These are phyloP conservation scores for Perodicticus potto DNA, from an alignment of 2,797 vertebrate species.

Conservation along the genomic window DNA sequence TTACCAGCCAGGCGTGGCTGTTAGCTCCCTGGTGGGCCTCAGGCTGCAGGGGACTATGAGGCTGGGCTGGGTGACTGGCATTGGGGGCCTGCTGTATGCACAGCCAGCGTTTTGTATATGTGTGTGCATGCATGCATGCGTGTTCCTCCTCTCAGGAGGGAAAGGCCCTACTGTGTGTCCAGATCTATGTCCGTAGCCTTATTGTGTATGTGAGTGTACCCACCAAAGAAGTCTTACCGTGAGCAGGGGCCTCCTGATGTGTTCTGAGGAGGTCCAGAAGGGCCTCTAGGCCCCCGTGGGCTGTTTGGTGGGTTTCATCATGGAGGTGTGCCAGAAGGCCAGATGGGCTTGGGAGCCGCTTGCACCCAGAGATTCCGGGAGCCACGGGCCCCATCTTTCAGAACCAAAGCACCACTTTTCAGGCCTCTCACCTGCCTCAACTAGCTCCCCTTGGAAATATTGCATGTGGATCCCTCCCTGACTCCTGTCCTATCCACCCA, in stretches of 20 bases:
- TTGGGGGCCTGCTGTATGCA: background rate
- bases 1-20: background rate
- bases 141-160: background rate
- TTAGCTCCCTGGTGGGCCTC: background rate
- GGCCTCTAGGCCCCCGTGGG: accelerated
- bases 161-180: background rate
- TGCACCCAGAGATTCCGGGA: background rate
- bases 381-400: background rate
- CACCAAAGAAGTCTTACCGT: background rate
- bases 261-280: background rate
- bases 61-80: background rate
- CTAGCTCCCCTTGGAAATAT: too few relatives aligned
- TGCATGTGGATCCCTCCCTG: background rate
- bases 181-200: background rate
- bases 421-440: too few relatives aligned
- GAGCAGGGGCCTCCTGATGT: background rate
- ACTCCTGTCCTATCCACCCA: too few relatives aligned
- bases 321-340: background rate
- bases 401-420: background rate
- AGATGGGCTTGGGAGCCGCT: background rate
- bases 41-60: background rate
- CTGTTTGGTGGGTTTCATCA: too few relatives aligned
- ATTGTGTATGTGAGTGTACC: background rate
- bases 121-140: too few relatives aligned
- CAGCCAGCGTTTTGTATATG: background rate